Conservation (phyloP, 2,113 vertebrate genomes). For the Tilapia sparmanii region DNA sequence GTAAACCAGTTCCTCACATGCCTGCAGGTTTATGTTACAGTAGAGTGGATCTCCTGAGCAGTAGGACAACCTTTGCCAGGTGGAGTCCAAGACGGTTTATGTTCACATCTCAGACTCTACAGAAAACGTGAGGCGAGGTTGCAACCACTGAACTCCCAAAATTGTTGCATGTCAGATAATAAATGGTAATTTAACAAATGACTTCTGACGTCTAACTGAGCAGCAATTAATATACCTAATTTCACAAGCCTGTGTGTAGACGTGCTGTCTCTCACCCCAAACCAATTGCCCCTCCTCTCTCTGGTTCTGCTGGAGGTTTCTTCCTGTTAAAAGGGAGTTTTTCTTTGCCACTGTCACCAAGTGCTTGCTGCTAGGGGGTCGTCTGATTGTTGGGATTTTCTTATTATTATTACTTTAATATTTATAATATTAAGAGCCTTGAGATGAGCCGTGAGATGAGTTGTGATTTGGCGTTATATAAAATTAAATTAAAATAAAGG, state of each 20-base stretch:
- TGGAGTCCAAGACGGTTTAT: not conserved
- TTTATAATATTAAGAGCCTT: not conserved
- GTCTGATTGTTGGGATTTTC: not conserved
- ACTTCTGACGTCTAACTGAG: not conserved
- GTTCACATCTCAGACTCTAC: not conserved
- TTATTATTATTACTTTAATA: not conserved
- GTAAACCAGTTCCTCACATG: not conserved
- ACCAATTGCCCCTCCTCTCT: not conserved
- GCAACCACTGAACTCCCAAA: not conserved
- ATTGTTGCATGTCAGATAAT: not conserved
- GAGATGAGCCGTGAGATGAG: not conserved
- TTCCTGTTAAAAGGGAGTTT: not conserved
- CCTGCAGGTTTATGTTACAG: not conserved
- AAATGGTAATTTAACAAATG: not conserved
- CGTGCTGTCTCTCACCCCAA: not conserved
- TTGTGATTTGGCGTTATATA: not conserved
- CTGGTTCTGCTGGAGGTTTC: not conserved
- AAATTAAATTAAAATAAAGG: not conserved
- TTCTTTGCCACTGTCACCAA: not conserved
- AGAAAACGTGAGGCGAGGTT: not conserved
- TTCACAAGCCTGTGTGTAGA: not conserved
- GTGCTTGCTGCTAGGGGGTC: not conserved
- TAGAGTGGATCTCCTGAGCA: not conserved
- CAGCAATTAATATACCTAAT: not conserved
- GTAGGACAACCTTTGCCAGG: not conserved